phyloP scores from a whole-genome alignment of 1,140 invertebrate species.

The Holcopasites calliopsidis region DNA sequence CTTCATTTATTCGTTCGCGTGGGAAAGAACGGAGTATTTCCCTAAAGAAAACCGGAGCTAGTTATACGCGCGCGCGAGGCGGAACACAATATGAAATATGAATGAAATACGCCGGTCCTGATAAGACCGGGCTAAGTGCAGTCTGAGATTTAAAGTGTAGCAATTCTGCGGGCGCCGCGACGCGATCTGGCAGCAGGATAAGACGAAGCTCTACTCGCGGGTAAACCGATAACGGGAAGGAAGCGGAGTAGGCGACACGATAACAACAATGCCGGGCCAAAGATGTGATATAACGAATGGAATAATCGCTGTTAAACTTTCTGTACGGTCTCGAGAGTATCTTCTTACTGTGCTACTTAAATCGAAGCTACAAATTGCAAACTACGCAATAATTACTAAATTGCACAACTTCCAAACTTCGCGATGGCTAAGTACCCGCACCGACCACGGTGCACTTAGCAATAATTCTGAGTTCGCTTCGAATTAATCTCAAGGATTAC shows the following conservation, averaged over 20 bases:
- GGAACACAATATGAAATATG: slow-evolving; percentile 28
- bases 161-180: slow-evolving; percentile 21
- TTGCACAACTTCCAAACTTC: too few relatives aligned
- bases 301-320: not conserved
- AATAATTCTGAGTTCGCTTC: not conserved
- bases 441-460: too few relatives aligned
- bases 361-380: too few relatives aligned
- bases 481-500: not conserved
- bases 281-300: slow-evolving; percentile 5
- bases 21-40: too few relatives aligned
- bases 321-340: too few relatives aligned
- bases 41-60: not conserved
- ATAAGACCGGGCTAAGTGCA: slow-evolving; percentile 14
- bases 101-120: slow-evolving; percentile 7
- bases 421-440: too few relatives aligned
- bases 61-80: slow-evolving; percentile 6
- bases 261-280: slow-evolving; percentile 7
- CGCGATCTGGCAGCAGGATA: slow-evolving; percentile 23
- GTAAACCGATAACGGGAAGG: slow-evolving; percentile 23
- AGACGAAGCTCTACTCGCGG: not conserved
- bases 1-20: slow-evolving; percentile 21
- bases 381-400: too few relatives aligned
- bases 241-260: slow-evolving; percentile 1
- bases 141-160: slow-evolving; percentile 28
- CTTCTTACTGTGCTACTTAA: too few relatives aligned